Base-by-base conservation (phyloP, 35 echinoderm and acorn worm genomes). In the Ophiothrix spiculata region DNA sequence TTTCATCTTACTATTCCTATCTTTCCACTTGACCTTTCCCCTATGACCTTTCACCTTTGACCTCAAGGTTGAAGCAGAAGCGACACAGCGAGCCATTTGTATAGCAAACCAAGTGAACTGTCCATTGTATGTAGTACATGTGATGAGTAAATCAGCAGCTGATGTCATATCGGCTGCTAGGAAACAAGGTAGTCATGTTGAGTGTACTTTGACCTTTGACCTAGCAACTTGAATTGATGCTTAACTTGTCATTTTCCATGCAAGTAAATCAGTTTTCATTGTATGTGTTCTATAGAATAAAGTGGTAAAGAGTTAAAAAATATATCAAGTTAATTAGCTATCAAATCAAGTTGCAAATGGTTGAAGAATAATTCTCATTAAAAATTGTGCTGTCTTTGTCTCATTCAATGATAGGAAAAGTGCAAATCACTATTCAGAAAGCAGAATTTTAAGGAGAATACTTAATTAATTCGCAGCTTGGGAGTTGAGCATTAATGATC, bases 111-210 rank as follows among this genome's bases (percentile, higher is more conserved):
- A 99, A 63, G 96, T 94, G 32, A 88, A 94, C 74, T 91, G 88
- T 46, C 96, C 96, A 3, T 82, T 99, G 39, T 99, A 99, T 56
- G 81, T 99, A 32, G 96, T 99, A 17, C 96, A 94, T 81, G 96
- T 99, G 33, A 99, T 99, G 96, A 93, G 88, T 45, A 94, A 91
- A 75, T 87, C 83, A 39, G 92, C 86, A 1, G 96, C 91, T 0
- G 92, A 98, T 76, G 88, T 80, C 37, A 91, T 98, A 46, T 38
- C 83, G 21, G 84, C 83, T 49, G 95, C 95, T 11, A 82, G 91
- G 34, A 85, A 75, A 82, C 85, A 88, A 80, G 95, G 95, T 98
- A 91, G 80, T 83, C 36, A 79, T 1, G 35, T 33, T 75, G 73
- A 31, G 33, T 35, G 36, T 16, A 39, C 23, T 31, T 19, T 0